These are phyloP conservation scores for Tetragnatha montana DNA, from an alignment of 2,888 invertebrate genomes.

Conservation along the genomic window DNA sequence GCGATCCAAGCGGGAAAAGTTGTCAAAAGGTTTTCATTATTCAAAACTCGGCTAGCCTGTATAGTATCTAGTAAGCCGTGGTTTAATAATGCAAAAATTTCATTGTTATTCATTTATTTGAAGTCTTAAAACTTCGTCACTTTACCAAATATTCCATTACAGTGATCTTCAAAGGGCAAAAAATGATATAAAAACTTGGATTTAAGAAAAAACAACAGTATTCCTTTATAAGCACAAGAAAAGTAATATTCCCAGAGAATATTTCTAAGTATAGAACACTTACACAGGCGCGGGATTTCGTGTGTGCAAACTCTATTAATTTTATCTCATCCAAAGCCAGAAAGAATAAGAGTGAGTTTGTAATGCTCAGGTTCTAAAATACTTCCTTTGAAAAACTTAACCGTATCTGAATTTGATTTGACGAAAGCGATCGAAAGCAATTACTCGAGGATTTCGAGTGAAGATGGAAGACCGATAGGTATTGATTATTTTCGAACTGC, in stretches of 20 bases:
- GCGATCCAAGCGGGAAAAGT: no score
- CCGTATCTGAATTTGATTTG: constrained; percentile 30
- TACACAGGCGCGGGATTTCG: background rate
- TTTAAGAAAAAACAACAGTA: background rate
- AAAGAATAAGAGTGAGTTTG: background rate
- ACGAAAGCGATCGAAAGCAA: constrained; percentile 48
- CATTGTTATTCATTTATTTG: no score
- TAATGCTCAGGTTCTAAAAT: background rate
- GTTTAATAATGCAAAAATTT: no score
- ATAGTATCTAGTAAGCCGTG: no score
- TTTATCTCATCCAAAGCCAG: background rate
- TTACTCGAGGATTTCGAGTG: constrained; percentile 23
- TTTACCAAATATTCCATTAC: background rate
- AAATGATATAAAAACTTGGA: background rate
- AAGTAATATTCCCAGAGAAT: background rate
- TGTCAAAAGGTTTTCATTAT: no score
- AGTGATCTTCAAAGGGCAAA: background rate
- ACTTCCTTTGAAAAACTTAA: constrained; percentile 8
- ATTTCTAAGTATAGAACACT: background rate
- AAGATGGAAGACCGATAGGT: constrained; percentile 39
- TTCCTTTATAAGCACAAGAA: background rate
- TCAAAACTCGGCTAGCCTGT: no score
- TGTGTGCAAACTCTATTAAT: background rate
- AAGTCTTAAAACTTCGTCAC: no score
- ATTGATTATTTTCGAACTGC: constrained; percentile 24